These are phyloP conservation scores for Ginglymostoma cirratum DNA, from an alignment of 2,113 vertebrate species.

Conservation along the genomic window DNA sequence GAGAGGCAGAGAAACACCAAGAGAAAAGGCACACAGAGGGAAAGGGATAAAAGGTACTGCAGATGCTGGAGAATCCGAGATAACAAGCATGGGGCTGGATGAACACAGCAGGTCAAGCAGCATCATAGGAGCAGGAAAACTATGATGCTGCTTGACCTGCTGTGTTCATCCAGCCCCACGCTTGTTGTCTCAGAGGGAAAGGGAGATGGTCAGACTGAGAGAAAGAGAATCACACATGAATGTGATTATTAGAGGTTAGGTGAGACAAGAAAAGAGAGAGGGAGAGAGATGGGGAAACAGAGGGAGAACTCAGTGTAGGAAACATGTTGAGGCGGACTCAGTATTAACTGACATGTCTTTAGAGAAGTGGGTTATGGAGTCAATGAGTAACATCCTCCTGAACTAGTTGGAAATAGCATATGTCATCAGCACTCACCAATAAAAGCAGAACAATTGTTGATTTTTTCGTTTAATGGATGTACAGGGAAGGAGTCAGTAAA, in stretches of 20 bases:
- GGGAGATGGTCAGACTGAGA: not conserved
- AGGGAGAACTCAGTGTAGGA: not conserved
- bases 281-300: not conserved
- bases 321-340: too few species aligned
- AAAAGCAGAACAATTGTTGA: slow-evolving; percentile 10
- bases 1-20: not conserved
- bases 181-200: too few species aligned
- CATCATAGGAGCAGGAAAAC: too few species aligned
- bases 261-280: not conserved
- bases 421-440: not conserved
- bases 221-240: not conserved
- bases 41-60: too few species aligned
- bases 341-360: not conserved
- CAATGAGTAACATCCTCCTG: not conserved
- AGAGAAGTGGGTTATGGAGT: not conserved
- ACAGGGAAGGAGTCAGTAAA: not conserved
- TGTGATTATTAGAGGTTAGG: not conserved
- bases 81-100: too few species aligned
- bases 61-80: too few species aligned
- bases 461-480: not conserved
- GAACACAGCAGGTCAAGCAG: too few species aligned
- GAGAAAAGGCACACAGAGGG: not conserved
- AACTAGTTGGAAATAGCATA: not conserved
- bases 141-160: too few species aligned
- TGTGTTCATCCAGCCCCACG: too few species aligned